Evolutionary conservation across 2,113 vertebrate genomes (phyloP).

Genomic region (Amphiprion percula): DNA sequence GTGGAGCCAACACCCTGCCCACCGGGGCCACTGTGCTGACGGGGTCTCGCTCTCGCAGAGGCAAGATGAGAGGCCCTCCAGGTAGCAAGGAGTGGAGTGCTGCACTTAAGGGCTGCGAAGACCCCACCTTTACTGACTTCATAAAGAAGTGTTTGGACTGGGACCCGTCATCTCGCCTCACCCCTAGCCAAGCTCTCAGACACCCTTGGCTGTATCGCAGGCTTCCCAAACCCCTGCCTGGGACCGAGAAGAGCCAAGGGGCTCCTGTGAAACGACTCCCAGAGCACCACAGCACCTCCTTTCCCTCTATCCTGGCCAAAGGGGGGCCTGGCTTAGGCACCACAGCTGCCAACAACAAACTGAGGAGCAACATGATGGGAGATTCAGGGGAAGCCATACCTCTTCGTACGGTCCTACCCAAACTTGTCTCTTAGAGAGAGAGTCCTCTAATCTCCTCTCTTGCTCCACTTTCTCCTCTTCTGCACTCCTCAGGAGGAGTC

Average conservation of each 20-base stretch:
- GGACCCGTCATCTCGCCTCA: conserved; percentile 93
- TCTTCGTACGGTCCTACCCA: conserved; percentile 94
- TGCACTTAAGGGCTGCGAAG: conserved; percentile 94
- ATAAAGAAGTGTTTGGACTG: conserved; percentile 97
- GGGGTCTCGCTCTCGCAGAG: conserved; percentile 91
- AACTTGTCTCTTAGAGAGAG: conserved; percentile 91
- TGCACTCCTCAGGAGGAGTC: conserved; percentile 79
- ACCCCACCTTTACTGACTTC: conserved; percentile 94
- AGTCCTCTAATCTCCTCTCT: conserved; percentile 51
- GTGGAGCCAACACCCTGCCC: conserved; percentile 88
- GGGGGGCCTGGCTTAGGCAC: conserved; percentile 81
- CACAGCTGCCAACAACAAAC: conserved; percentile 89
- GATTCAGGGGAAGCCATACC: conserved; percentile 89
- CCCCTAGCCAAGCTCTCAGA: conserved; percentile 92
- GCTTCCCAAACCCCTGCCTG: conserved; percentile 84
- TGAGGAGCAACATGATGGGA: conserved; percentile 91
- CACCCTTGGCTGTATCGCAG: conserved; percentile 96
- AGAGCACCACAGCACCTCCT: conserved; percentile 89
- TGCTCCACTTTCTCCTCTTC: conserved; percentile 39
- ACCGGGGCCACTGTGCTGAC: conserved; percentile 90
- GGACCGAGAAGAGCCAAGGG: conserved; percentile 84
- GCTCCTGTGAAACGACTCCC: conserved; percentile 84
- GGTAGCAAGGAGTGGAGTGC: conserved; percentile 94
- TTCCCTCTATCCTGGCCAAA: conserved; percentile 91
- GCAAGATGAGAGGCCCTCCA: conserved; percentile 93